phyloP scores from a whole-genome alignment of 2,888 invertebrate genomes.

The Cephus pulcher region DNA sequence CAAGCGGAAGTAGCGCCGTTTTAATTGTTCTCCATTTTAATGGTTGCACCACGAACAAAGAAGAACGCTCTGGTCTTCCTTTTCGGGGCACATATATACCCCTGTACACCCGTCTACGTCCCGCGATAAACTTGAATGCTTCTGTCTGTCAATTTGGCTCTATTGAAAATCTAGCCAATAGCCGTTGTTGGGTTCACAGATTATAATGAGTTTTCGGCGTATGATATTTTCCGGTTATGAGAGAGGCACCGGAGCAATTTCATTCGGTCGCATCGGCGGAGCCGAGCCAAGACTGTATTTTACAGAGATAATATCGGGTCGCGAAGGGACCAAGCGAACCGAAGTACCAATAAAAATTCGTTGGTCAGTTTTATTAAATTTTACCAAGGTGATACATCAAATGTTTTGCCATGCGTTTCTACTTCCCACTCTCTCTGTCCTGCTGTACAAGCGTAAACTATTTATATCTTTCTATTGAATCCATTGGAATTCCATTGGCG shows the following conservation, averaged over 20 bases:
- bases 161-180: not conserved
- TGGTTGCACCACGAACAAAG: not conserved
- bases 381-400: constrained; percentile 22
- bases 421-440: not conserved
- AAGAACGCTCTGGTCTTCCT: not conserved
- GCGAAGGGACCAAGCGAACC: constrained; percentile 7
- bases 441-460: not conserved
- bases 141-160: not conserved
- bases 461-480: not conserved
- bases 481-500: not conserved
- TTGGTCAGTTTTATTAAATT: constrained; percentile 40
- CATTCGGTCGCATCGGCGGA: not conserved
- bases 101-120: not conserved
- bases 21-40: not conserved
- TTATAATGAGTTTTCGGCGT: not conserved
- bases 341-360: constrained; percentile 39
- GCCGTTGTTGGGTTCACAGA: not conserved
- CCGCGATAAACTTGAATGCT: not conserved
- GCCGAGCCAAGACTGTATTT: constrained; percentile 37
- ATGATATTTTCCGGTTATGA: constrained; percentile 5
- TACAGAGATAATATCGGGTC: constrained; percentile 39
- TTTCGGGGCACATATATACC: not conserved
- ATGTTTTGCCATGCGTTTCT: not conserved
- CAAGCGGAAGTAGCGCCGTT: not conserved
- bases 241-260: not conserved